Evolutionary conservation across 2,797 vertebrate genomes (phyloP).

Genomic region (Austrolebias charrua): DNA sequence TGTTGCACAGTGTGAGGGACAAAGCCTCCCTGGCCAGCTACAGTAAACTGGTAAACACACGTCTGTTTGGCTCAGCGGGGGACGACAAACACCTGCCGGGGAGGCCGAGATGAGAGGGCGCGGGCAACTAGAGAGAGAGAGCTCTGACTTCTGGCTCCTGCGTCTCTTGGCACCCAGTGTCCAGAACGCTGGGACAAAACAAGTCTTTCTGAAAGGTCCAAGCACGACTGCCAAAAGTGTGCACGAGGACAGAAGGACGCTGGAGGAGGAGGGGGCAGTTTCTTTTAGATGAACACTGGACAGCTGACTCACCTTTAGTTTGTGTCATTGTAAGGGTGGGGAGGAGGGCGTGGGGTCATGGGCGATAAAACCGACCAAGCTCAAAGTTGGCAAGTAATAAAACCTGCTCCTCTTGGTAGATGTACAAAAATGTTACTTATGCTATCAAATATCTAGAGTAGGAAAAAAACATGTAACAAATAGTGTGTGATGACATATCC

Average conservation of each 20-base stretch:
- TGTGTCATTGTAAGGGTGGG: constrained; percentile 13
- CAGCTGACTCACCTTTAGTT: constrained; percentile 51
- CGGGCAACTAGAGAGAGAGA: constrained; percentile 39
- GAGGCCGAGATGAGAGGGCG: constrained; percentile 51
- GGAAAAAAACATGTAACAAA: no score
- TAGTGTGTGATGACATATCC: no score
- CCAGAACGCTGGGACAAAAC: constrained; percentile 59
- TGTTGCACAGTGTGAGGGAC: constrained; percentile 79
- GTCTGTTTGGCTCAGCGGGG: constrained; percentile 75
- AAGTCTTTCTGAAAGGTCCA: constrained; percentile 56
- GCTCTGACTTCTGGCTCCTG: constrained; percentile 58
- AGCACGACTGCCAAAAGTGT: constrained; percentile 47
- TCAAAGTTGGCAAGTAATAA: neutral
- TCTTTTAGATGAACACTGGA: constrained; percentile 11
- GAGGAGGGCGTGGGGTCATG: neutral
- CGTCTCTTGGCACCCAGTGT: constrained; percentile 57
- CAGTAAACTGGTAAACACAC: constrained; percentile 74
- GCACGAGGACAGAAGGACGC: constrained; percentile 42
- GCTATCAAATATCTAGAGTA: no score
- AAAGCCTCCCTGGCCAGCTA: constrained; percentile 74
- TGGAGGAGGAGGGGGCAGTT: constrained; percentile 25
- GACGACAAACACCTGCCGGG: constrained; percentile 71
- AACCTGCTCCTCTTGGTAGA: neutral
- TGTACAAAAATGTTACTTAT: no score
- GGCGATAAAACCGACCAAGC: neutral